Evolutionary conservation across 2,797 vertebrate species (phyloP).

Genomic region (Danio albolineatus): DNA sequence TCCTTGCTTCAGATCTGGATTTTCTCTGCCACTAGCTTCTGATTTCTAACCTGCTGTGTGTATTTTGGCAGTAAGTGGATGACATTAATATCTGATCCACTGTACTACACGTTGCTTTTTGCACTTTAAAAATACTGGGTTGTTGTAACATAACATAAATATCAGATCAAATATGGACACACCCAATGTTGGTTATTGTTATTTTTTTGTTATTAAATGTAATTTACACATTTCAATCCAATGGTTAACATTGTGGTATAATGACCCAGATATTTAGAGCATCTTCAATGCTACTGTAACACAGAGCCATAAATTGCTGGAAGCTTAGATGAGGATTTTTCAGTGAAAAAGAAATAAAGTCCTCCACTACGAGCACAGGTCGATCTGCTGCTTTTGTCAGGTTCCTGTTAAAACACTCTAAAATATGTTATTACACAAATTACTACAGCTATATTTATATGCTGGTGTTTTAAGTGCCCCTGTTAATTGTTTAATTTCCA

Average conservation of each 20-base stretch:
- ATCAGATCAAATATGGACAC: too few species aligned
- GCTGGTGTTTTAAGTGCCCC: too few species aligned
- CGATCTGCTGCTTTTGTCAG: constrained; percentile 9
- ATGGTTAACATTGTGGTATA: too few species aligned
- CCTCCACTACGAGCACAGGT: background rate
- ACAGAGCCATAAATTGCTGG: constrained; percentile 29
- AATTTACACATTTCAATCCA: too few species aligned
- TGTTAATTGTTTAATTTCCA: too few species aligned
- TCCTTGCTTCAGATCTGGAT: constrained; percentile 6
- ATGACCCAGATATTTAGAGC: too few species aligned
- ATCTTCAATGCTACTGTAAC: constrained; percentile 27
- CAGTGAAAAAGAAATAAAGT: background rate
- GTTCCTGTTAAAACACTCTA: constrained; percentile 3
- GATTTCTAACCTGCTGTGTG: background rate
- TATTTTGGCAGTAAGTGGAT: too few species aligned
- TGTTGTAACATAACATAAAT: too few species aligned
- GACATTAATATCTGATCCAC: constrained; percentile 20
- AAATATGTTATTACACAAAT: background rate
- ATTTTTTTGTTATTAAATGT: too few species aligned
- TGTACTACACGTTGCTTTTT: background rate
- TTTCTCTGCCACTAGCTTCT: constrained; percentile 5
- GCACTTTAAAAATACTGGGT: too few species aligned
- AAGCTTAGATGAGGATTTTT: constrained; percentile 9
- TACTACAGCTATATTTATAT: too few species aligned
- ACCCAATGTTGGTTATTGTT: too few species aligned